Base-by-base conservation (phyloP, 1,140 invertebrate genomes). In the Drosophila oshimai region DNA sequence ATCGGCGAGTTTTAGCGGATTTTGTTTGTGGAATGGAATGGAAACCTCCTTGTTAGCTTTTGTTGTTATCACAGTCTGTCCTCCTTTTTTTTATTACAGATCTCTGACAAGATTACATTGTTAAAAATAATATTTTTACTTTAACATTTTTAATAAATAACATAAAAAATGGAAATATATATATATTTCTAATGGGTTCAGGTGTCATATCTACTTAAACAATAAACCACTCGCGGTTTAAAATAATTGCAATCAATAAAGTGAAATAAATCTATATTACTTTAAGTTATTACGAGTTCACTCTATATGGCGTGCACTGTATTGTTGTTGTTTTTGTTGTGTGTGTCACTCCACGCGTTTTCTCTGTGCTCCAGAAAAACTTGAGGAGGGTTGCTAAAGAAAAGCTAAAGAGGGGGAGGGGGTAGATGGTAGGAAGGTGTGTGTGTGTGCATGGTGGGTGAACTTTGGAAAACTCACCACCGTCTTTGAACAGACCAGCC, bases 1-100 rank as follows among this genome's bases (percentile, higher is more conserved):
- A 70, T 46, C 37, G 67, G 67, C 67, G 67, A 70, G 53, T 70
- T 58, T 70, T 70, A 69, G 62, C 65, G 65, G 62, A 58, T 70
- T 70, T 70, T 49, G 34, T 70, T 70, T 70, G 58, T 60, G 46
- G 18, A n/a, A n/a, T n/a, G 36, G 57, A 70, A 70, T 70, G 51
- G 26, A 70, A 70, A 70, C 50, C 61, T 42, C 37, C 33, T 34
- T 49, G 20, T 36, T 37, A 3, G 12, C 13, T 24, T 10, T 9
- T 26, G 7, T 18, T 65, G 12, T 24, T 15, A 55, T 31, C 22
- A 53, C 46, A 57, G 53, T 57, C 6, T 1, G 24, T 10, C 22
- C 46, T 4, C 0, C 0, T 49, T 2, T 41, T 10, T 28, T 18
- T 24, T 39, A n/a, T n/a, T n/a, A n/a, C n/a, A n/a, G n/a, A n/a